These are phyloP conservation scores for Microcebus lehilahytsara DNA, from an alignment of 2,113 vertebrate genomes.

Conservation along the genomic window DNA sequence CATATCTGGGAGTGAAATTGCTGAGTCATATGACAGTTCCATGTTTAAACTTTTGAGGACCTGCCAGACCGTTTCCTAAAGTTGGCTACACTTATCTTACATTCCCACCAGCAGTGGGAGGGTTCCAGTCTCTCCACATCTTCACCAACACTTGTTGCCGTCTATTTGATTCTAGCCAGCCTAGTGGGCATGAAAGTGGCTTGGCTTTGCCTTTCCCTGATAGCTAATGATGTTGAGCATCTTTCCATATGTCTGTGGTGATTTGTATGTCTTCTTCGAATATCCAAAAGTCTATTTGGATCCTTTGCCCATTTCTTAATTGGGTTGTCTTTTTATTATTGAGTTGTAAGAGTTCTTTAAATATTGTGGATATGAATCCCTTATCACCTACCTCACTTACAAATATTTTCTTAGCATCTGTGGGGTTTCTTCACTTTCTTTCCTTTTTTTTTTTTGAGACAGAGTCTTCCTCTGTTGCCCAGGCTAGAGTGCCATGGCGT, in stretches of 20 bases:
- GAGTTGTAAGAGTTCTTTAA: neutral
- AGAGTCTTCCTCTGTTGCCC: too few species aligned
- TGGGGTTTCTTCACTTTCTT: neutral
- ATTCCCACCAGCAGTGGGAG: neutral
- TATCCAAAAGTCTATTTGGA: neutral
- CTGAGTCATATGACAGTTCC: neutral
- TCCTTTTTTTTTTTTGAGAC: neutral
- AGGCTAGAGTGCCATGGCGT: too few species aligned
- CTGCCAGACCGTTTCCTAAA: neutral
- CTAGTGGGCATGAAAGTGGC: neutral
- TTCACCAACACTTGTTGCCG: neutral
- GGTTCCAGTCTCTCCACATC: neutral
- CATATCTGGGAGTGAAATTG: neutral
- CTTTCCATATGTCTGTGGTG: neutral
- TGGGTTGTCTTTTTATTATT: neutral
- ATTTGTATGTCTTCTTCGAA: neutral
- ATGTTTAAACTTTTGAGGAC: neutral
- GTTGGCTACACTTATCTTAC: neutral
- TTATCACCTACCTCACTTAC: neutral
- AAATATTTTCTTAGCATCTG: neutral
- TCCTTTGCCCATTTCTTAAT: neutral
- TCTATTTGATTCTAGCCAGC: neutral
- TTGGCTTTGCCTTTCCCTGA: neutral
- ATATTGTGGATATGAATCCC: neutral
- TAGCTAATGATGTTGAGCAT: neutral